Evolutionary conservation across 2,888 invertebrate species (phyloP), one percentile per base, ranked within the genome.

Genomic region (Drosophila macrospina): DNA sequence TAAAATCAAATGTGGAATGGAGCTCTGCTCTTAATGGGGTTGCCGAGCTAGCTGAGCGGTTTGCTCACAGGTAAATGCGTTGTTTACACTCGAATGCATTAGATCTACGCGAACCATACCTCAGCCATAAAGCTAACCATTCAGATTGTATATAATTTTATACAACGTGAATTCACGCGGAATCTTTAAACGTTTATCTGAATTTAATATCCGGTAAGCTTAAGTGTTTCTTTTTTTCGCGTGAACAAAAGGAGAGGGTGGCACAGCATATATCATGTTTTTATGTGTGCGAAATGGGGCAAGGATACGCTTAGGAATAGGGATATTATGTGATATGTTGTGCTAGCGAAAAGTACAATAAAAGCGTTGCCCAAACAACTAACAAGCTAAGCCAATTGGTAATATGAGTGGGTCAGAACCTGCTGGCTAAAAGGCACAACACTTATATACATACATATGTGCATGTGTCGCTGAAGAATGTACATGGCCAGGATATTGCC

Each of bases 151-250:
- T 42, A 44, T 34, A 32, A 26, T 11, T 37, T 15, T 16, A 16
- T 48, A 34, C 42, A 48, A n/a, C 59, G 63, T 68, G 51, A 54
- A 60, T 26, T 50, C 65, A 69, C 44, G 59, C 60, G 60, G 65
- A 69, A 69, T 69, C 69, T 66, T 65, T 66, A 60, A 69, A 66
- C 60, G 66, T 44, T 59, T 65, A 55, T 32, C 44, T 42, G 65
- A 65, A 66, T 66, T 66, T 69, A 69, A 69, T 69, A 69, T 69
- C 69, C 69, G 59, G 66, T 45, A 11, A 60, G 47, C 57, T 51
- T 56, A 54, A 57, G 42, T 50, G 42, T 55, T 50, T 44, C 30
- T 51, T 41, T 39, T 34, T 8, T 30, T 47, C 50, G 34, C 2
- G 8, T 6, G 20, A 20, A 20, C 3, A 20, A 20, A 20, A 1